These are phyloP conservation scores for Lepilemur ruficaudatus DNA, from an alignment of 2,797 vertebrate species.

Conservation along the genomic window DNA sequence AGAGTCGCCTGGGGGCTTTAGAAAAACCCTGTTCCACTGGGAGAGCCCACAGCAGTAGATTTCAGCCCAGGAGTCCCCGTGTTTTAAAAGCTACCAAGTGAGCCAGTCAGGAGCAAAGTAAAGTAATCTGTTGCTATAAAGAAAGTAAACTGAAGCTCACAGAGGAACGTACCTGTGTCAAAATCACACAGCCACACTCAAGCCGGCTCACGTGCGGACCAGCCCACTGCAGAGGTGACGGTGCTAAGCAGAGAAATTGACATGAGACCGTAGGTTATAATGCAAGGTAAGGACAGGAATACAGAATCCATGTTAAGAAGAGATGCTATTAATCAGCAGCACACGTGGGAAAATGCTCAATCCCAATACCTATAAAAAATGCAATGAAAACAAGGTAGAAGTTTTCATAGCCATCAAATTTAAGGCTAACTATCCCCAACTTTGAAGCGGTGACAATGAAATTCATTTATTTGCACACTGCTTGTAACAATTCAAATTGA, in stretches of 20 bases:
- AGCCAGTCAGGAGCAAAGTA: neutral
- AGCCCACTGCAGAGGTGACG: neutral
- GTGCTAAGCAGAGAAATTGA: neutral
- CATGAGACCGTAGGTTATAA: neutral
- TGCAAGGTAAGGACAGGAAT: conserved; percentile 9
- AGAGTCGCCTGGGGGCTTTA: neutral
- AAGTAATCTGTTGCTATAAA: neutral
- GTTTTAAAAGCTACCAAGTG: neutral
- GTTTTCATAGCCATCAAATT: conserved; percentile 12
- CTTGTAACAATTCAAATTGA: conserved; percentile 31
- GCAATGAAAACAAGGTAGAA: conserved; percentile 23
- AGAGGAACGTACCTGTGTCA: neutral
- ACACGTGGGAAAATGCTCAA: neutral
- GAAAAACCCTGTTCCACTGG: neutral
- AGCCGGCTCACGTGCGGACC: neutral
- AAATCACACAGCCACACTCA: neutral
- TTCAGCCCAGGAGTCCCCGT: neutral
- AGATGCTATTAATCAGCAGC: neutral
- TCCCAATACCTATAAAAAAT: conserved; percentile 18
- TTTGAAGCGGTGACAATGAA: neutral
- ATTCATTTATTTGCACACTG: neutral
- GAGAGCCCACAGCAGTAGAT: neutral
- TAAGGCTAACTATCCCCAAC: neutral
- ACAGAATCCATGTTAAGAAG: neutral
- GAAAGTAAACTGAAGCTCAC: neutral